phyloP scores from a whole-genome alignment of 2,113 vertebrate genomes.

The rat (Rattus norvegicus) region GRCr8 NC_086019.1:63922001-63922500 shows the following conservation, averaged over 20 bases:
- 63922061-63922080: neutral
- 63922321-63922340: neutral
- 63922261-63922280: neutral
- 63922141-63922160: neutral
- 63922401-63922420: neutral
- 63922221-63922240: neutral
- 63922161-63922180: neutral
- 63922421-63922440: neutral
- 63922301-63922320: too few relatives aligned
- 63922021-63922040: neutral
- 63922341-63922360: neutral
- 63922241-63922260: neutral
- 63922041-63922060: neutral
- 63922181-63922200: too few relatives aligned
- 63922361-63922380: neutral
- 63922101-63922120: neutral
- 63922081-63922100: too few relatives aligned
- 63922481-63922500: neutral
- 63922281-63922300: neutral
- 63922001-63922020: neutral
- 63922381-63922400: neutral
- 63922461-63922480: neutral
- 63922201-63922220: accelerated
- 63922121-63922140: neutral
- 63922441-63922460: neutral